Evolutionary conservation across 2,113 vertebrate species (phyloP).

Genomic region (Clarias magur): DNA sequence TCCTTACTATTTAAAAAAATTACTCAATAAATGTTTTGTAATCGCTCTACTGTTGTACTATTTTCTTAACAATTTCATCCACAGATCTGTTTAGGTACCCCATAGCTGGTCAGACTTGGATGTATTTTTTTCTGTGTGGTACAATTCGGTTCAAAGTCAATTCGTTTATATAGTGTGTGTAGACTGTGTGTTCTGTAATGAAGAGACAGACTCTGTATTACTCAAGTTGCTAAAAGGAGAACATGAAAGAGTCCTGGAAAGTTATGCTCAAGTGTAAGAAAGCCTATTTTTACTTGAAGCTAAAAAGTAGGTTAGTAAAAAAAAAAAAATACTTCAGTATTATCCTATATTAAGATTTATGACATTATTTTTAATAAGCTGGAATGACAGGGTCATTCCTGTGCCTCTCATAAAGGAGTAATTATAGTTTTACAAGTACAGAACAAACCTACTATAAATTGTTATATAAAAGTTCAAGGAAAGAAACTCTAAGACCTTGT

Average conservation of each 20-base stretch:
- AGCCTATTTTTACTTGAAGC: background rate
- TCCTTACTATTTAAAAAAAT: background rate
- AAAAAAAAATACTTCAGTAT: background rate
- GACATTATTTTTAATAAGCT: background rate
- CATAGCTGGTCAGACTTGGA: background rate
- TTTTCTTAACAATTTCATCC: background rate
- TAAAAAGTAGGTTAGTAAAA: background rate
- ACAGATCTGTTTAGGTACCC: background rate
- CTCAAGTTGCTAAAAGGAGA: background rate
- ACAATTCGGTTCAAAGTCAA: background rate
- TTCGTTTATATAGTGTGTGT: background rate
- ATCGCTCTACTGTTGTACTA: background rate
- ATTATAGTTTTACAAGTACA: background rate
- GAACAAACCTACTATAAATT: background rate
- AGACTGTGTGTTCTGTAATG: background rate
- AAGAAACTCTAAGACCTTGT: background rate
- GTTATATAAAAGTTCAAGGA: background rate
- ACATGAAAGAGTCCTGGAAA: conserved; percentile 8
- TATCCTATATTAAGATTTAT: background rate
- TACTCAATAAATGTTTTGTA: background rate
- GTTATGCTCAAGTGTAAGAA: background rate
- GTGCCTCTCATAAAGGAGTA: background rate
- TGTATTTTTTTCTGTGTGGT: background rate
- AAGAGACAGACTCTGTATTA: background rate
- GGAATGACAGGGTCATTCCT: background rate